Percentiles rank a stretch among this genome's conserved stretches.
These are phyloP conservation scores for Mythimna vitellina DNA, from an alignment of 2,888 invertebrate species.

Conservation along the genomic window DNA sequence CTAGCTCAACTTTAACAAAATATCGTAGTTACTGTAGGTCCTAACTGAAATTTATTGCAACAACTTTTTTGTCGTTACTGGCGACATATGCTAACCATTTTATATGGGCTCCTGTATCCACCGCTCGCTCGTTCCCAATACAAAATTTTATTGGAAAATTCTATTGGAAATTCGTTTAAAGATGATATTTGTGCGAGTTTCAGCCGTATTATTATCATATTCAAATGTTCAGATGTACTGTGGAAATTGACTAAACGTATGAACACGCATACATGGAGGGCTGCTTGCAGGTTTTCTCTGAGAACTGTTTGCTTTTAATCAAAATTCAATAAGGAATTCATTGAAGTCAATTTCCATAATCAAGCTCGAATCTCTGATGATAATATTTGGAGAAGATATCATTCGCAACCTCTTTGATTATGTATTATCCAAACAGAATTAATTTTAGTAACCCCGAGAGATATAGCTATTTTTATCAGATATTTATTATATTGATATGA, in stretches of 20 bases:
- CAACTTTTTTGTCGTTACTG: constrained; percentile 65
- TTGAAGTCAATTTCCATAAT: constrained; percentile 22
- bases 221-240: constrained; percentile 55
- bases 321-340: constrained; percentile 26
- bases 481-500: not conserved
- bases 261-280: constrained; percentile 19
- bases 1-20: constrained; percentile 68
- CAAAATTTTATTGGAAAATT: constrained; percentile 55
- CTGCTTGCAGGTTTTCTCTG: constrained; percentile 35
- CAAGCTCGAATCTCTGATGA: not conserved
- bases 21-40: constrained; percentile 59
- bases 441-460: not conserved
- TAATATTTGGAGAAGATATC: not conserved
- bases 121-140: constrained; percentile 49
- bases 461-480: not conserved
- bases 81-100: constrained; percentile 58
- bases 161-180: constrained; percentile 49
- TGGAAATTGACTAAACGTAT: constrained; percentile 52
- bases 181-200: constrained; percentile 48
- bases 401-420: constrained; percentile 1
- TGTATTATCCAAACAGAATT: not conserved
- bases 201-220: constrained; percentile 55
- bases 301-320: constrained; percentile 34
- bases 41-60: constrained; percentile 66
- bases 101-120: constrained; percentile 46